A percentile compares a stretch with the other conserved stretches of the same genome.
phyloP scores from a whole-genome alignment of 2,797 vertebrate species.

The Aplochiton taeniatus region DNA sequence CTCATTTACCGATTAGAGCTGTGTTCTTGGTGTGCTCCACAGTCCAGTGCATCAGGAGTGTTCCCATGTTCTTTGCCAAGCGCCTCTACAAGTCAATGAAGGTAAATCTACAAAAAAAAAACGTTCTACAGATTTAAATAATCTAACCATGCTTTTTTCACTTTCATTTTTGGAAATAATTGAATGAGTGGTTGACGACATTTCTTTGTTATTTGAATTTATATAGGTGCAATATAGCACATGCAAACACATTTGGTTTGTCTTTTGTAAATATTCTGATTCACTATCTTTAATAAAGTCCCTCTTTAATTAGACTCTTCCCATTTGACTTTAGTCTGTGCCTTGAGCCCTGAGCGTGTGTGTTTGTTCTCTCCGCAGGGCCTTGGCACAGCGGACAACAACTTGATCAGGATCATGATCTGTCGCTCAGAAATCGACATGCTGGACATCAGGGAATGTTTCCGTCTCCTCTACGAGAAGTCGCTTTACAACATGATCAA shows the following conservation, averaged over 20 bases:
- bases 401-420: conserved; percentile 96
- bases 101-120: conserved; percentile 73
- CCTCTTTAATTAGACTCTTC: background rate
- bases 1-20: conserved; percentile 7
- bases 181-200: too few relatives aligned
- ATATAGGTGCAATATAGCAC: too few relatives aligned
- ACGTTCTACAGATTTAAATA: too few relatives aligned
- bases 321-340: background rate
- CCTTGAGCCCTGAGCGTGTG: too few relatives aligned
- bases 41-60: conserved; percentile 91
- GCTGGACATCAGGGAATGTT: conserved; percentile 96
- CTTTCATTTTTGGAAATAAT: too few relatives aligned
- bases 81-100: conserved; percentile 97
- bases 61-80: conserved; percentile 89
- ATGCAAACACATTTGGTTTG: too few relatives aligned
- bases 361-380: conserved; percentile 72
- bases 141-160: too few relatives aligned
- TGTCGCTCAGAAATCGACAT: conserved; percentile 92
- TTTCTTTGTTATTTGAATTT: too few relatives aligned
- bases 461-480: conserved; percentile 91
- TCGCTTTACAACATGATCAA: conserved; percentile 95
- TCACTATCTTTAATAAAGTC: too few relatives aligned
- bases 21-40: conserved; percentile 22
- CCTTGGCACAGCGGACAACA: conserved; percentile 94
- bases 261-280: too few relatives aligned